Conservation (phyloP, 2,888 invertebrate genomes). For the Drosophila subquinaria region DNA sequence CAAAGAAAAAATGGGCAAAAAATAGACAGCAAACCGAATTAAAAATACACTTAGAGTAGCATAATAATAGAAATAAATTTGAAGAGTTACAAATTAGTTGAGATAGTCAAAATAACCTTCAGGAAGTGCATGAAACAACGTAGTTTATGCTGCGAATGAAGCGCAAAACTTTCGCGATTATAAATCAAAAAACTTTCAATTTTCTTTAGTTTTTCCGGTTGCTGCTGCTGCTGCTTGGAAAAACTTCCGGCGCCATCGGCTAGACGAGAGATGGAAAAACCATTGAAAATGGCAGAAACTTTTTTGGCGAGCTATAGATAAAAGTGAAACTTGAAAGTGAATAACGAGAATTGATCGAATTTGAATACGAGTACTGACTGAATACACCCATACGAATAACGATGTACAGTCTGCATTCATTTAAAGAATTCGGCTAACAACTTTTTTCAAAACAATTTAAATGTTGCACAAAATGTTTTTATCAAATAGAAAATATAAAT, state of each 20-base stretch:
- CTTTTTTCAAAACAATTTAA: conserved; percentile 9
- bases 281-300: conserved; percentile 42
- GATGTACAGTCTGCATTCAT: conserved; percentile 23
- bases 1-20: not conserved
- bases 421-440: conserved; percentile 17
- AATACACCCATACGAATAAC: conserved; percentile 35
- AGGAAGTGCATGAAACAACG: conserved; percentile 10
- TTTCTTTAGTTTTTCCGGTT: conserved; percentile 54
- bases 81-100: not conserved
- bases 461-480: conserved; percentile 28
- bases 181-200: conserved; percentile 72
- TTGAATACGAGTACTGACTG: conserved; percentile 28
- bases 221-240: conserved; percentile 18
- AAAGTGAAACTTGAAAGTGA: conserved; percentile 54
- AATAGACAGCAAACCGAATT: not conserved
- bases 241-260: conserved; percentile 64
- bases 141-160: conserved; percentile 47
- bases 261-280: conserved; percentile 53
- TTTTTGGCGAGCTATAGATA: conserved; percentile 54
- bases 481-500: conserved; percentile 24
- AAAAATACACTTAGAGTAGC: conserved; percentile 11
- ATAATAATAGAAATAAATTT: not conserved
- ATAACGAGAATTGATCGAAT: conserved; percentile 68
- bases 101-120: not conserved
- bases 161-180: conserved; percentile 68